Base-by-base conservation (phyloP, 2,888 invertebrate species). In the Malachius bipustulatus region DNA sequence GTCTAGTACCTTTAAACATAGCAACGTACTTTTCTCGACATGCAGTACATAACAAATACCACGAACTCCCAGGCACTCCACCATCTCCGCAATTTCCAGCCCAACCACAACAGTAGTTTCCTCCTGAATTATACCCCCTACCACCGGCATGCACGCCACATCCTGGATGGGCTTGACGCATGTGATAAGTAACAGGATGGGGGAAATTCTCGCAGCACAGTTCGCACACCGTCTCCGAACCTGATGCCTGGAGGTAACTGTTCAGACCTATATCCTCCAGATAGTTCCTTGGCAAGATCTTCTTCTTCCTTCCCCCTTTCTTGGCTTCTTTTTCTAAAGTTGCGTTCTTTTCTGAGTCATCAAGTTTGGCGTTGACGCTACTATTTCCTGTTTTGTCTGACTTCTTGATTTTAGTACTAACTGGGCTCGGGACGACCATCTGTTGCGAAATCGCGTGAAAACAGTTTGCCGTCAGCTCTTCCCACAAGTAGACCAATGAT, bases 31-130 rank as follows among this genome's bases (percentile, higher is more conserved):
- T 83, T 34, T 88, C 85, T 4, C 90, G 77, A 56, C 97, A 97
- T 29, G 71, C 69, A 55, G 91, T 89, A 63, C 97, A 97, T 57
- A 89, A 77, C 15, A 94, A 71, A 60, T 94, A 96, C 87, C 91
- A 91, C 10, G 87, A 78, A 42, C 79, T 79, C 27, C 72, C 73
- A 30, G 66, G 81, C 16, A 80, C 71, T 14, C 87, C 85, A 2
- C 85, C 85, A 52, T 87, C 84, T 26, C 89, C 89, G 55, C 89
- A 89, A 52, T 81, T 80, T 2, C 88, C 89, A 0, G 83, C 82
- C 87, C 87, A 88, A 2, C 87, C 88, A 27, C 81, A 77, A 52
- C 83, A 83, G 62, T 84, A 93, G 47, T 75, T 77, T 2, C 94
- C 94, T 15, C 79, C 76, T 39, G 88, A 87, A 62, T 93, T 93